Conservation (phyloP, 2,888 invertebrate species). For the Cerceris rybyensis region DNA sequence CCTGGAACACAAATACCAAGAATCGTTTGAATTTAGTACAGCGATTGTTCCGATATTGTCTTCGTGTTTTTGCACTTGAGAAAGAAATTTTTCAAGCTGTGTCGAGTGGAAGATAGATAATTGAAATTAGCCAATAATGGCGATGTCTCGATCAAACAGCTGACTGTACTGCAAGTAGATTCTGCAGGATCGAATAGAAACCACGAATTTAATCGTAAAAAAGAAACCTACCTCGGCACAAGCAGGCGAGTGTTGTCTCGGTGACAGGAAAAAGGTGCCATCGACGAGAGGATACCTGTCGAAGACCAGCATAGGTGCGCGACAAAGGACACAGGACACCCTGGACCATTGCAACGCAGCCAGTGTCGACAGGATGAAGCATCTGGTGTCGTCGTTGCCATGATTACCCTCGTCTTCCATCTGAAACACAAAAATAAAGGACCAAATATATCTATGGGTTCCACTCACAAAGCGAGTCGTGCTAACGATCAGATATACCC, state of each 20-base stretch:
- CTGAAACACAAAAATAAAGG: conserved; percentile 84
- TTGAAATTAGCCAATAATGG: too few relatives aligned
- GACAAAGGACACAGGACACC: conserved; percentile 94
- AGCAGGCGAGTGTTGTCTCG: conserved; percentile 93
- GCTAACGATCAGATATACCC: too few relatives aligned
- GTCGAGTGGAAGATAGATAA: too few relatives aligned
- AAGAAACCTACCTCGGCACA: conserved; percentile 89
- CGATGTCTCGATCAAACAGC: too few relatives aligned
- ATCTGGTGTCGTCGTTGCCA: conserved; percentile 98
- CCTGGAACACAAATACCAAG: conserved; percentile 83
- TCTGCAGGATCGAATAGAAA: too few relatives aligned
- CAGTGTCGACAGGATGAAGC: conserved; percentile 96
- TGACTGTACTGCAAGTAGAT: too few relatives aligned
- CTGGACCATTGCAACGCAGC: conserved; percentile 94
- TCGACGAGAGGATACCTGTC: conserved; percentile 99
- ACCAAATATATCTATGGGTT: conserved; percentile 1
- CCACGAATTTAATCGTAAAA: background rate
- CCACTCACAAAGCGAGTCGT: too few relatives aligned
- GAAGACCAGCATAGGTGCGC: conserved; percentile 94
- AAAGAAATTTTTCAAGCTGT: too few relatives aligned
- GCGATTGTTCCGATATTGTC: background rate
- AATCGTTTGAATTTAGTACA: conserved; percentile 17
- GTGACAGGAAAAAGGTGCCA: conserved; percentile 98
- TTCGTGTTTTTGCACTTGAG: background rate
- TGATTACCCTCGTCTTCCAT: conserved; percentile 99